Evolutionary conservation across 2,113 vertebrate genomes (phyloP), one percentile per base, ranked within the genome.

Genomic region (Lampris incognitus): DNA sequence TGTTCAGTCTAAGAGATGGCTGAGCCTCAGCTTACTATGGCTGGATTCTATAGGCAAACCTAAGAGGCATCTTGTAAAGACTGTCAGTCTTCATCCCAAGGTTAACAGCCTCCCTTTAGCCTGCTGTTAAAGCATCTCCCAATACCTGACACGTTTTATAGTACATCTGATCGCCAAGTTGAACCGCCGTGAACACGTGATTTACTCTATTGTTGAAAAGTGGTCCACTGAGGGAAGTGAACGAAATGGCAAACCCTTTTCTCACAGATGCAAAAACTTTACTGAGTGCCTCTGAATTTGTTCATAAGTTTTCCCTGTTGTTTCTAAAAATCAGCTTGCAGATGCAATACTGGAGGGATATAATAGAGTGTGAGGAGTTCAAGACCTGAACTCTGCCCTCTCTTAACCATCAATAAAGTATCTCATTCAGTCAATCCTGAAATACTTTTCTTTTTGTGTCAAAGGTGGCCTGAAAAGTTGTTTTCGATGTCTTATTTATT

Each of bases 61-160:
- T 10, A 4, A 66, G 58, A 76, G 66, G 46, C 40, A 39, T 65
- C 67, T 57, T 5, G 40, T 40, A 84, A 64, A 78, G 67, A 62
- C 58, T 78, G 75, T 79, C 81, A 78, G 51, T 66, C 56, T 64
- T 66, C 37, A 64, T 38, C 44, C 62, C 66, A 82, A 85, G 73
- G 87, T 84, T 81, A 91, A 92, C 74, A 49, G 80, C 65, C 54
- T 81, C 71, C n/a, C 52, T 67, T 81, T 51, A 51, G 52, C 58
- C 24, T 64, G 54, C 62, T 77, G 67, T 77, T 76, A 86, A 88
- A 72, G 52, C 71, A 74, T 72, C 72, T 59, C 46, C 67, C 73
- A 74, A 81, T 67, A 88, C 62, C 77, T 70, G 61, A 78, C 65
- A 78, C 0, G 11, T 74, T 90, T 84, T 72, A 85, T 82, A 46